Evolutionary conservation across 2,888 invertebrate genomes (phyloP), one percentile per base, ranked within the genome.

Genomic region (Drosophila differens): DNA sequence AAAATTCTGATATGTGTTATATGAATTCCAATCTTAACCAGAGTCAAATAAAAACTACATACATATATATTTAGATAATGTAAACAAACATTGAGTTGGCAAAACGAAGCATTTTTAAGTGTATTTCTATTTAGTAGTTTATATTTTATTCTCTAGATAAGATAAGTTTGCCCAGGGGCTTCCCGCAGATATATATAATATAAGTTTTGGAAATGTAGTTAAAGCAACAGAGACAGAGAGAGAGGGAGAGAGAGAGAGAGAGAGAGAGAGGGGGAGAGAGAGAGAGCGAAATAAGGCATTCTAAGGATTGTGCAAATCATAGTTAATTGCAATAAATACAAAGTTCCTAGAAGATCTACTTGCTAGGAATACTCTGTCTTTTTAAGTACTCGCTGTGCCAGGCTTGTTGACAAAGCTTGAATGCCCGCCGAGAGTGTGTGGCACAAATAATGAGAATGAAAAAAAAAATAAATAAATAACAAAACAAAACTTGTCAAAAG

Each of bases 401-500:
- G 16, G 22, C n/a, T 32, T n/a, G n/a, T 30, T 22, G 16, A 22
- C 58, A 30, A 41, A 44, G 10, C 16, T 22, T 6, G 3, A 58
- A 32, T 58, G 32, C 41, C 22, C 58, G n/a, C 4, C 14, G n/a
- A 22, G 58, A 30, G 58, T 41, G 30, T 57, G 28, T 58, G 10
- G 25, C 28, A 54, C 32, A 53, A 41, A 61, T 47, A 41, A 60
- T 52, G 49, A 28, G 35, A 41, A 66, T n/a, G 52, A 49, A 49
- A 22, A 55, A 49, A 74, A 59, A 72, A 71, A 41, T 14, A 25
- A 41, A 65, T 19, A 16, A 54, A 49, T 49, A 74, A 58, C 44
- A 61, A 75, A 63, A 76, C 51, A 69, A 72, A 73, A 82, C 73
- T 76, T 81, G 81, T 83, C 81, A 80, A 83, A 81, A 81, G 75